Evolutionary conservation across 1,140 invertebrate genomes (phyloP).

Genomic region (Drosophila neocordata): DNA sequence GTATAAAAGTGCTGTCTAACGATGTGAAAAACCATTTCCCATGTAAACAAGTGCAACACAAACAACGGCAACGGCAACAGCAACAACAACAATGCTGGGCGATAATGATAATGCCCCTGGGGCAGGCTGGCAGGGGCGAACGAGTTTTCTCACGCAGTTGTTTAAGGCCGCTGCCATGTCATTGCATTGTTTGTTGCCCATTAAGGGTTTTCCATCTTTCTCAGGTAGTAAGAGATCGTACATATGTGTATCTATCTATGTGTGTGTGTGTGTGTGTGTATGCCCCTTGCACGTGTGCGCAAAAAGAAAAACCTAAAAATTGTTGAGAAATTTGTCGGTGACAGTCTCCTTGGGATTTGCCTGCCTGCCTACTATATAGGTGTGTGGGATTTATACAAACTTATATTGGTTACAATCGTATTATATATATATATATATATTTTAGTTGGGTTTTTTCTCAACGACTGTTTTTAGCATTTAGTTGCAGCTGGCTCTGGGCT

Average conservation of each 20-base stretch:
- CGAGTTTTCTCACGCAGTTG: conserved; percentile 73
- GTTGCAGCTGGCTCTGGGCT: conserved; percentile 18
- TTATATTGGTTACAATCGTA: not conserved
- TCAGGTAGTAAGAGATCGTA: conserved; percentile 2
- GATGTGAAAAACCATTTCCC: conserved; percentile 61
- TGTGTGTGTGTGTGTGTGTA: not conserved
- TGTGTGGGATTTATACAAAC: conserved; percentile 3
- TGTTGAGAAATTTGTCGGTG: conserved; percentile 16
- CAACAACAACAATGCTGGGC: conserved; percentile 13
- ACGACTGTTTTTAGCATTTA: conserved; percentile 5
- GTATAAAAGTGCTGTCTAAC: conserved; percentile 29
- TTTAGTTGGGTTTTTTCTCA: not conserved
- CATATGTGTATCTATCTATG: not conserved
- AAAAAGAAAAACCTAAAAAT: conserved; percentile 11
- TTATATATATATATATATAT: no score
- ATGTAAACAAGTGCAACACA: conserved; percentile 78
- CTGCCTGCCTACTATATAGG: not conserved
- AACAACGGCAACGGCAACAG: conserved; percentile 36
- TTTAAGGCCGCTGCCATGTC: conserved; percentile 15
- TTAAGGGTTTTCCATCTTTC: conserved; percentile 18
- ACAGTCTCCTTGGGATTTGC: conserved; percentile 12
- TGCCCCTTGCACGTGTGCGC: conserved; percentile 11
- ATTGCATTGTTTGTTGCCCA: conserved; percentile 14
- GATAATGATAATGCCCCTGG: conserved; percentile 49
- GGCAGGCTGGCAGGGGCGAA: conserved; percentile 32